phyloP scores from a whole-genome alignment of 2,113 vertebrate genomes.

The Haliaeetus leucogaster region DNA sequence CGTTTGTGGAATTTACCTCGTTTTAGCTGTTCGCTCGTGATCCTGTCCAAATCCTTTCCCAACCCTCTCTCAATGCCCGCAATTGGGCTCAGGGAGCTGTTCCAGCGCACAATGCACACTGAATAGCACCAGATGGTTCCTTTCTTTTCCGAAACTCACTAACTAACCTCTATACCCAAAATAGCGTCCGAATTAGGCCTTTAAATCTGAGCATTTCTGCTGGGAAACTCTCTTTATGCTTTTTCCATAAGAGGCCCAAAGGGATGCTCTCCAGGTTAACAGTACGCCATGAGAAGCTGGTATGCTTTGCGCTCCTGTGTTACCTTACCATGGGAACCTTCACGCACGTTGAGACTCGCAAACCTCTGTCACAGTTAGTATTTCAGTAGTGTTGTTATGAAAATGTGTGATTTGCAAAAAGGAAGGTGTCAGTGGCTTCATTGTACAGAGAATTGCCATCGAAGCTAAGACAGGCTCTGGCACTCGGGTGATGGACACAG shows the following conservation, averaged over 20 bases:
- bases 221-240: neutral
- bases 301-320: neutral
- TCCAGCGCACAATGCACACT: neutral
- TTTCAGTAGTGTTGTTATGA: neutral
- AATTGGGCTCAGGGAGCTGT: neutral
- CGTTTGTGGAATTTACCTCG: neutral
- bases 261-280: neutral
- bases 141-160: neutral
- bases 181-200: neutral
- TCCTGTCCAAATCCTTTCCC: neutral
- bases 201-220: neutral
- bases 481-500: rapidly evolving
- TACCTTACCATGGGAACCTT: neutral
- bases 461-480: neutral
- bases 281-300: too few species aligned
- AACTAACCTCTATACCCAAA: neutral
- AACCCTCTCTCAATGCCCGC: neutral
- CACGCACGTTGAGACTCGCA: rapidly evolving
- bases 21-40: neutral
- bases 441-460: rapidly evolving
- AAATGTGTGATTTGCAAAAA: neutral
- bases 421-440: neutral
- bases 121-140: neutral
- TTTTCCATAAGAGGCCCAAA: neutral
- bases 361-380: neutral